These are phyloP conservation scores for Rostratula benghalensis DNA, from an alignment of 2,113 vertebrate species.

Conservation along the genomic window DNA sequence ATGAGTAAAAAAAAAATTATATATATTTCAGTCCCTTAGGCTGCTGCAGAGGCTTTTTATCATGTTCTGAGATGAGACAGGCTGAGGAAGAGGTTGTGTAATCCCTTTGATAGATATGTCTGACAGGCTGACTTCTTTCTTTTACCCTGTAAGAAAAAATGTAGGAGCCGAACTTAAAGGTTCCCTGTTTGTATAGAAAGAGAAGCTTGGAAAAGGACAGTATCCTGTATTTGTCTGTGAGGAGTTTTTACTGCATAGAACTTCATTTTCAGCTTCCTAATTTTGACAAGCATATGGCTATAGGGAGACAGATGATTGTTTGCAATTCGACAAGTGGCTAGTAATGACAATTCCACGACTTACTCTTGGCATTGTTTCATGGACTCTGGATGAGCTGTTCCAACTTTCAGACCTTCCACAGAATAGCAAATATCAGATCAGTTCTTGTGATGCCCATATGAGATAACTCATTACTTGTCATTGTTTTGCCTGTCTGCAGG, in stretches of 20 bases:
- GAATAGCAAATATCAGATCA: neutral
- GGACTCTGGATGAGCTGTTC: neutral
- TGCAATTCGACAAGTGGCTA: neutral
- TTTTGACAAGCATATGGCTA: neutral
- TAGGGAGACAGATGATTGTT: neutral
- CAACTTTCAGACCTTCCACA: neutral
- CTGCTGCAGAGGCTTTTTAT: constrained; percentile 10
- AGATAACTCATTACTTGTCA: neutral
- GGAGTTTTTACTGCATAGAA: neutral
- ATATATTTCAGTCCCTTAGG: neutral
- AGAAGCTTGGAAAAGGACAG: neutral
- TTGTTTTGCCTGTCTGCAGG: neutral
- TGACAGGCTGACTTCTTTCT: neutral
- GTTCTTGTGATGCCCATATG: neutral
- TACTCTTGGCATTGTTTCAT: neutral
- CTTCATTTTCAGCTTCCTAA: neutral
- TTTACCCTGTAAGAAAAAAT: constrained; percentile 3
- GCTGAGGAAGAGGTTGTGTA: neutral
- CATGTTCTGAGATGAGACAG: constrained; percentile 15
- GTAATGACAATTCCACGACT: neutral
- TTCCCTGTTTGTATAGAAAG: neutral
- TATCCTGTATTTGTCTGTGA: neutral
- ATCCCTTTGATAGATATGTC: constrained; percentile 30
- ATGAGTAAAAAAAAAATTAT: neutral
- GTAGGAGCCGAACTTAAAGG: neutral